phyloP scores from a whole-genome alignment of 2,113 vertebrate species.

The Oophaga pumilio region DNA sequence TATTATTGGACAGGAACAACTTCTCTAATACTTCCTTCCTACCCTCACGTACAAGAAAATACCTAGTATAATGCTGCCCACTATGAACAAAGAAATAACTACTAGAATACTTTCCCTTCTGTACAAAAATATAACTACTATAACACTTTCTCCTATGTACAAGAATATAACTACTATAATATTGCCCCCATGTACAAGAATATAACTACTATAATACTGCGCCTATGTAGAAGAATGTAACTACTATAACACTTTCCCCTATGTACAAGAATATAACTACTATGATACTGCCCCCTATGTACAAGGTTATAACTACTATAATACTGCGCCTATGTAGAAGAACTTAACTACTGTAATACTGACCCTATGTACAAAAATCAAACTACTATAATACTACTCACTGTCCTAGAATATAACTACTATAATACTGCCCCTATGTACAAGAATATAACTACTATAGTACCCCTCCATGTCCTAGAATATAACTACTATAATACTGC shows the following conservation, averaged over 20 bases:
- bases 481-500: not conserved
- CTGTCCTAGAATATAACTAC: not conserved
- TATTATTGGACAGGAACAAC: no score
- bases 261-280: not conserved
- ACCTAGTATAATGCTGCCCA: not conserved
- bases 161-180: slow-evolving; percentile 20
- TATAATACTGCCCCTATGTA: not conserved
- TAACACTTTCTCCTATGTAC: not conserved
- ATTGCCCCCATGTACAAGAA: not conserved
- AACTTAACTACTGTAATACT: slow-evolving; percentile 6
- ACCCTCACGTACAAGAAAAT: not conserved
- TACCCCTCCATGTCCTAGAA: not conserved
- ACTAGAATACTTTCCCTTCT: not conserved
- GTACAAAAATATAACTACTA: slow-evolving; percentile 9
- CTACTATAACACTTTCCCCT: not conserved
- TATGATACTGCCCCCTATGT: not conserved
- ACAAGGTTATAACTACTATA: slow-evolving; percentile 6
- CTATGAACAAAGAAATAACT: not conserved
- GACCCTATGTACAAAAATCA: not conserved
- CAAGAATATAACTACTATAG: slow-evolving; percentile 3
- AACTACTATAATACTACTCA: not conserved
- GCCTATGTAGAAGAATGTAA: not conserved
- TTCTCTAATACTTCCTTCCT: not conserved
- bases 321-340: not conserved
- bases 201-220: not conserved